Evolutionary conservation across 2,113 vertebrate genomes (phyloP), one percentile per base, ranked within the genome.

Genomic region (Cyanistes caeruleus): DNA sequence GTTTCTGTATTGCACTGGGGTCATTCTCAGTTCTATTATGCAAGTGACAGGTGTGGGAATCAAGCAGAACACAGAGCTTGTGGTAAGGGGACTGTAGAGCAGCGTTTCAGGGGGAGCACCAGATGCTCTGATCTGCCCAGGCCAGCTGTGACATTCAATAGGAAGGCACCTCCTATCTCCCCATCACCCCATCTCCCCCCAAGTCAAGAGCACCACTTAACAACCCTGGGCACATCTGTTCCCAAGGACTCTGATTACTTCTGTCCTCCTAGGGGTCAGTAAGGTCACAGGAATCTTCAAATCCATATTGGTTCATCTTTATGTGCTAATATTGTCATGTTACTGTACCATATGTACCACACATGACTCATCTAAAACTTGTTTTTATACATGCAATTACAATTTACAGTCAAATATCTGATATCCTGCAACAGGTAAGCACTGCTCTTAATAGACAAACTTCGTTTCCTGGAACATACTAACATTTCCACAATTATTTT

Each of bases 91-190:
- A 33, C 52, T 63, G 78, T 11, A 65, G 78, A 91, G 77, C 31
- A 85, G 58, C 3, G 0, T 85, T 91, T 93, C 87, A 79, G 62
- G 53, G 73, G 62, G 78, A 89, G 59, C 35, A 96, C 58, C 94
- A 94, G 91, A 94, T 96, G 96, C 93, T 95, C 53, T 69, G 78
- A 46, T 87, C 81, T 85, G 43, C 58, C 46, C 53, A 59, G 74
- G 51, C 59, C 91, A 95, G 91, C 89, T 97, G 89, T 77, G 95
- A 55, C 1, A 1, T 63, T 93, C 83, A 79, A 67, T 35, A 84
- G 63, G n/a, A 52, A 91, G 48, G 56, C 53, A 53, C n/a, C n/a
- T n/a, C n/a, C n/a, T n/a, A n/a, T n/a, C n/a, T n/a, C n/a, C n/a
- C n/a, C n/a, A 90, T 77, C 37, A 74, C 28, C 30, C 58, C 3